A percentile compares a stretch with the other conserved stretches of the same genome.
phyloP scores from a whole-genome alignment of 64 coral and sea anemone genomes.

The Stichodactyla mertensii region DNA sequence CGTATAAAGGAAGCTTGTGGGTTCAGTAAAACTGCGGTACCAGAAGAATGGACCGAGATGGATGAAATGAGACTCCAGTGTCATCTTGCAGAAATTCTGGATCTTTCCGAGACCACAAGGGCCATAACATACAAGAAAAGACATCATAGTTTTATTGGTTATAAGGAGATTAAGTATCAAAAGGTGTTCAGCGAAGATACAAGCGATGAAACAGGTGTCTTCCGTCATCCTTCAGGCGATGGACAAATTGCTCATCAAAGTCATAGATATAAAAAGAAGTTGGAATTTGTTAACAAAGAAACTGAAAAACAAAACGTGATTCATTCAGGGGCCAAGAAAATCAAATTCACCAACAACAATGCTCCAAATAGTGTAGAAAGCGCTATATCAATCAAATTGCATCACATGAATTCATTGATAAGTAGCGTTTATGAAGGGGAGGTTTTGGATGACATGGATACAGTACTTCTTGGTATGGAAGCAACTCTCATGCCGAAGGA shows the following conservation, averaged over 20 bases:
- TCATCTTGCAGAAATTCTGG: not conserved
- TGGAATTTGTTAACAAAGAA: not conserved
- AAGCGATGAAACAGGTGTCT: too few species aligned
- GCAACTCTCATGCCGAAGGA: not conserved
- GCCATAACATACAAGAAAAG: not conserved
- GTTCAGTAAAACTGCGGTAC: not conserved
- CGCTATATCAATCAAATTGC: not conserved
- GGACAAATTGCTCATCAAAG: not conserved
- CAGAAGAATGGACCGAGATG: not conserved
- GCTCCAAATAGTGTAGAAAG: not conserved
- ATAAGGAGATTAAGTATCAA: not conserved
- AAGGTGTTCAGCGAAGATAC: not conserved
- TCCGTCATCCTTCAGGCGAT: not conserved
- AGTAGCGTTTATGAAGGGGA: not conserved
- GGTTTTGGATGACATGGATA: not conserved
- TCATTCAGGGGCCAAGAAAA: not conserved
- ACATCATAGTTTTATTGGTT: not conserved
- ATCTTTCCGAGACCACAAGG: not conserved
- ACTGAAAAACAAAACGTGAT: not conserved
- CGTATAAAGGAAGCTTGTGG: constrained; percentile 21
- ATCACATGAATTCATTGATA: not conserved
- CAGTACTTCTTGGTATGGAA: not conserved
- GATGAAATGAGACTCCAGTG: not conserved
- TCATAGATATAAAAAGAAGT: not conserved
- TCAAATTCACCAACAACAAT: not conserved